Conservation (phyloP, 2,888 invertebrate species). For the Drosophila demipolita region DNA sequence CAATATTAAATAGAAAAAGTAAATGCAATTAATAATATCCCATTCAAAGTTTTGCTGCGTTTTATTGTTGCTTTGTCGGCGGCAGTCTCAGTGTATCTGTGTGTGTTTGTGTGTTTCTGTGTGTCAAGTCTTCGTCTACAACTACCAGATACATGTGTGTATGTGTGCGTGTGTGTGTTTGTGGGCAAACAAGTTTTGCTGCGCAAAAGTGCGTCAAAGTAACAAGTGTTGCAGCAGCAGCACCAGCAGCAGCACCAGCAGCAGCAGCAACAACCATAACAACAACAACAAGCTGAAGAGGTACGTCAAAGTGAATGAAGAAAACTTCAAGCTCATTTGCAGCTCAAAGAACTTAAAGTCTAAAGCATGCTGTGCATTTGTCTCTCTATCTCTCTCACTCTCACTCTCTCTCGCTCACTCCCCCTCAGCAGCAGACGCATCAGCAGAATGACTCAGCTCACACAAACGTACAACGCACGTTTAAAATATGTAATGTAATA, state of each 20-base stretch:
- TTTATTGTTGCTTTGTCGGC: constrained; percentile 12
- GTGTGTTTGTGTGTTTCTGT: constrained; percentile 20
- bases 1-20: constrained; percentile 11
- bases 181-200: constrained; percentile 56
- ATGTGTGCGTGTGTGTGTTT: constrained; percentile 22
- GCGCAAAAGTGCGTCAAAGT: constrained; percentile 44
- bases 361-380: constrained; percentile 4
- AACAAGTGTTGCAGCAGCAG: constrained; percentile 45
- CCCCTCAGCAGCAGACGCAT: neutral
- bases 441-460: constrained; percentile 34
- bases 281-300: constrained; percentile 20
- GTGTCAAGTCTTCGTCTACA: constrained; percentile 21
- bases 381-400: neutral
- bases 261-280: neutral
- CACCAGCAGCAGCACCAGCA: constrained; percentile 11
- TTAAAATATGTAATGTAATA: constrained; percentile 27
- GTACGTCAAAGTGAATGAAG: constrained; percentile 21
- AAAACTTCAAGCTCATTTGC: constrained; percentile 2
- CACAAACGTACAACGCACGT: constrained; percentile 21
- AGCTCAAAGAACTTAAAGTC: constrained; percentile 2
- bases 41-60: neutral
- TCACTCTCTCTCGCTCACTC: neutral
- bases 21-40: constrained; percentile 9
- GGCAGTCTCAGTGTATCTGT: constrained; percentile 13
- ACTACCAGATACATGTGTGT: constrained; percentile 9